phyloP scores from a whole-genome alignment of 1,140 invertebrate genomes.

The Phenacoccus solenopsis region DNA sequence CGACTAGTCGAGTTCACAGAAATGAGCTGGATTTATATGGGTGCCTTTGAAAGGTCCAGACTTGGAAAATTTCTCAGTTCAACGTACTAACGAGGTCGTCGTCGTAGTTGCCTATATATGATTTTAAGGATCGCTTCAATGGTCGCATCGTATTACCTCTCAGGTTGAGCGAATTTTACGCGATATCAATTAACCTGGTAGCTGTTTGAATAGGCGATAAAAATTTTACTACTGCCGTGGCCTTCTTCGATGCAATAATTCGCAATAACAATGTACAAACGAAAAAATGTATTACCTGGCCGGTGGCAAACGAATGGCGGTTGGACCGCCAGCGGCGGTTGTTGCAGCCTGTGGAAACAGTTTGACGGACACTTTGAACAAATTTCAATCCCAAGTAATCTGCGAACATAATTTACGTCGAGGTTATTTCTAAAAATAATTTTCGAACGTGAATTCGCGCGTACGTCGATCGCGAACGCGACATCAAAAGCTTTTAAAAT shows the following conservation, averaged over 20 bases:
- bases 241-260: neutral
- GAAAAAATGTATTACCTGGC: constrained; percentile 5
- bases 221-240: neutral
- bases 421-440: neutral
- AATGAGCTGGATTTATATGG: no score
- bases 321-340: constrained; percentile 5
- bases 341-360: constrained; percentile 15
- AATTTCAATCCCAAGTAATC: constrained; percentile 4
- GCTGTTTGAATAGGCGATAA: neutral
- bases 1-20: no score
- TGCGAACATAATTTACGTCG: neutral
- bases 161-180: no score
- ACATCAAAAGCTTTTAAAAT: neutral
- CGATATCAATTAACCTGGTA: no score
- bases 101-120: no score
- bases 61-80: no score
- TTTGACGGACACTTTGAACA: constrained; percentile 10
- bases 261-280: neutral
- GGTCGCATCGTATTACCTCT: no score
- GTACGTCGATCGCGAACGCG: neutral
- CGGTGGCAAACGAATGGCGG: constrained; percentile 10
- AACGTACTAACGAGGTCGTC: no score
- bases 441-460: no score
- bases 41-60: no score
- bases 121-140: no score